phyloP scores from a whole-genome alignment of 2,888 invertebrate genomes.

The Diplolepis rosae region DNA sequence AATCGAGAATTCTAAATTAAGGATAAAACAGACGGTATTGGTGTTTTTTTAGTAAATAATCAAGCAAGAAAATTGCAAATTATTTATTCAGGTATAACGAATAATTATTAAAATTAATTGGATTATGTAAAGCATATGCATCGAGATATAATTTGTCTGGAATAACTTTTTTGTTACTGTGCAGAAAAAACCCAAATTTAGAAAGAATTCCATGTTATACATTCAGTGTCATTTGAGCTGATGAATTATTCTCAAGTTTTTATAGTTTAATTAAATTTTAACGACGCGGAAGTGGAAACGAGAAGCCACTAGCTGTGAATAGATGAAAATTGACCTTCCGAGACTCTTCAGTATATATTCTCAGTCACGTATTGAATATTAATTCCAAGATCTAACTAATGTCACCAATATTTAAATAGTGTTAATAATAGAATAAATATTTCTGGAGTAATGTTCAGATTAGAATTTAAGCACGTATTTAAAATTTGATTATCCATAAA shows the following conservation, averaged over 20 bases:
- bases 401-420: constrained; percentile 48
- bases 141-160: neutral
- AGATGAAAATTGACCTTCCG: constrained; percentile 51
- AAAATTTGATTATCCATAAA: no score
- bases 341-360: constrained; percentile 47
- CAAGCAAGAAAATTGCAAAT: no score
- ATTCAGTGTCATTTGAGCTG: neutral
- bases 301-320: neutral
- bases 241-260: neutral
- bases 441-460: neutral
- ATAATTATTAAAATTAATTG: no score
- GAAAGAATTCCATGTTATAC: neutral
- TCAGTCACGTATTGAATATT: constrained; percentile 58
- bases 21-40: no score
- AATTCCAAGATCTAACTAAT: constrained; percentile 50
- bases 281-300: neutral
- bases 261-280: neutral
- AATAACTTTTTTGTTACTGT: neutral
- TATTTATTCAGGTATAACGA: no score
- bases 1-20: no score
- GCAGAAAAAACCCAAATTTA: neutral
- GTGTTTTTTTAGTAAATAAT: no score
- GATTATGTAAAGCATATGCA: no score
- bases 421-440: neutral
- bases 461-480: neutral